Conservation (phyloP, 1,140 invertebrate genomes). For the Drosophila melanica region DNA sequence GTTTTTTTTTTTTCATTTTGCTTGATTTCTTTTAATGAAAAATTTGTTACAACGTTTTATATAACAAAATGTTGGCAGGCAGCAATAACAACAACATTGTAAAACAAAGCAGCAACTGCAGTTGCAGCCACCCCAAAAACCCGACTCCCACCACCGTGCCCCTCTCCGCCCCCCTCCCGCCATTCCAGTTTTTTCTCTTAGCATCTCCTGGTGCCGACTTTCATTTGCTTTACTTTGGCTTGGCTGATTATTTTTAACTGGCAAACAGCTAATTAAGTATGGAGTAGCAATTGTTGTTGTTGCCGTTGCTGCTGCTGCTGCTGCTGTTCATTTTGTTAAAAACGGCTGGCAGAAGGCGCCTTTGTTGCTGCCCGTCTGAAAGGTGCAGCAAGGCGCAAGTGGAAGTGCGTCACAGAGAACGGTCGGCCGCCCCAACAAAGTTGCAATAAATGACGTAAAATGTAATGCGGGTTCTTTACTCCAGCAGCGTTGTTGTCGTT, state of each 20-base stretch:
- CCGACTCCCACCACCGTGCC: neutral
- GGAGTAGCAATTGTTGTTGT: slow-evolving; percentile 68
- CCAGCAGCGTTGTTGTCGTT: slow-evolving; percentile 46
- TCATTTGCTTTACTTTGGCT: slow-evolving; percentile 78
- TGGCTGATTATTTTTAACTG: slow-evolving; percentile 82
- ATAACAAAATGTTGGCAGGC: slow-evolving; percentile 73
- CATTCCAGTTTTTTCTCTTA: slow-evolving; percentile 38
- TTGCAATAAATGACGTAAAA: slow-evolving; percentile 81
- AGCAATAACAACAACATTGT: slow-evolving; percentile 74
- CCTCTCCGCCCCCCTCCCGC: no score
- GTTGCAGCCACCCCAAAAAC: slow-evolving; percentile 18
- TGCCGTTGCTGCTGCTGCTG: slow-evolving; percentile 19
- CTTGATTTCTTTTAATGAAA: slow-evolving; percentile 82
- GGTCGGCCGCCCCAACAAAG: slow-evolving; percentile 63
- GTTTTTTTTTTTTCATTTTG: slow-evolving; percentile 46
- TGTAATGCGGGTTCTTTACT: slow-evolving; percentile 47
- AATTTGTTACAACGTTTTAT: slow-evolving; percentile 79
- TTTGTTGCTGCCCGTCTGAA: slow-evolving; percentile 54
- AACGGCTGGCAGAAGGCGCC: slow-evolving; percentile 37
- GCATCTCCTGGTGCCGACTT: slow-evolving; percentile 64
- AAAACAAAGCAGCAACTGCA: slow-evolving; percentile 53
- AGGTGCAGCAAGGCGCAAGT: slow-evolving; percentile 3
- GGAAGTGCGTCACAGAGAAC: slow-evolving; percentile 50
- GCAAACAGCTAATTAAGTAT: slow-evolving; percentile 83
- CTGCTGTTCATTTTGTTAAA: slow-evolving; percentile 68